Conservation (phyloP, 2,113 vertebrate species). For the Boleophthalmus pectinirostris region DNA sequence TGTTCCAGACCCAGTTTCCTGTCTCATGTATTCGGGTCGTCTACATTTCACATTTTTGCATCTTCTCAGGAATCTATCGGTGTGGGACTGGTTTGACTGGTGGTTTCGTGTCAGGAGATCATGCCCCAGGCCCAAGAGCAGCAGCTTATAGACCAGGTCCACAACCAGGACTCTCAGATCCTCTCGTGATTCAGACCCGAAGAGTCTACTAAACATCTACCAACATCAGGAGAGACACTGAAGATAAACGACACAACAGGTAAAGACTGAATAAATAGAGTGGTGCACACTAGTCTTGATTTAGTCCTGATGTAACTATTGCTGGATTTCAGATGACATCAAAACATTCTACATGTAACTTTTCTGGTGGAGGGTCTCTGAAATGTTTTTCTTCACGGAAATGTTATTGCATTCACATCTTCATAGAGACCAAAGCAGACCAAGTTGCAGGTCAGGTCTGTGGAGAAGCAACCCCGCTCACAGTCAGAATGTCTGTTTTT, state of each 20-base stretch:
- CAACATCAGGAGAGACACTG: neutral
- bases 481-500: too few relatives aligned
- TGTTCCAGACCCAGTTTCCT: neutral
- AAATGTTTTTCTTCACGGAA: too few relatives aligned
- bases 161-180: neutral
- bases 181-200: neutral
- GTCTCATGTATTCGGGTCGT: neutral
- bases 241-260: neutral
- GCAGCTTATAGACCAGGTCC: neutral
- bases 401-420: too few relatives aligned
- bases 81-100: neutral
- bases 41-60: neutral
- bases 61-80: neutral
- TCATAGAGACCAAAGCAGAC: too few relatives aligned
- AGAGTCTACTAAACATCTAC: neutral
- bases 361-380: too few relatives aligned
- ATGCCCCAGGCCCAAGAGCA: neutral
- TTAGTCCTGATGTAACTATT: too few relatives aligned
- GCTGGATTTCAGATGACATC: too few relatives aligned
- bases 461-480: too few relatives aligned
- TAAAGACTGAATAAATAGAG: too few relatives aligned
- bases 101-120: neutral
- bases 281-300: too few relatives aligned
- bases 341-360: too few relatives aligned
- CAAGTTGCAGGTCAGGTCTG: too few relatives aligned